Base-by-base conservation (phyloP, 2,113 vertebrate species). In the Pelvicachromis taeniatus region DNA sequence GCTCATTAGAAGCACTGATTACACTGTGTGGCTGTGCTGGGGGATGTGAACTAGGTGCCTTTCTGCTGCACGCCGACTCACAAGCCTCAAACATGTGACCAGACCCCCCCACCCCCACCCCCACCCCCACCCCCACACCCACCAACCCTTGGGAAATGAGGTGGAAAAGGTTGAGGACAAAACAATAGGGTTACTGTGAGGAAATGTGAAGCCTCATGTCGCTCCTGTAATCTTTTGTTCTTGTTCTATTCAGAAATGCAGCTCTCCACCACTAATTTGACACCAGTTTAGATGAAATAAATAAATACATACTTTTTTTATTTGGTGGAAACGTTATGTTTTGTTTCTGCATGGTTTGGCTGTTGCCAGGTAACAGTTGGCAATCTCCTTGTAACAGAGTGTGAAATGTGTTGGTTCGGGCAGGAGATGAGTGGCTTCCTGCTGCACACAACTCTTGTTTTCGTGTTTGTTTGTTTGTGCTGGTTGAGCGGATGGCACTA, bases 281-380 rank as follows among this genome's bases (percentile, higher is more conserved):
- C 50, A 23, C 40, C 75, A 21, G 45, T 56, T n/a, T 33, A 23
- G 16, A 77, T 26, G 19, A 58, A 86, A 77, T 10, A 3, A 21
- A 29, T 77, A 26, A 77, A 80, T 82, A 63, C 52, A 5, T 79
- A 65, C 79, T 70, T 52, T 40, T 33, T 35, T 55, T 42, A 21
- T 45, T 58, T 29, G 26, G 40, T 68, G 33, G 9, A 75, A 12
- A 81, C 58, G n/a, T 14, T 68, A 16, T 10, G 23, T 63, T 82
- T 68, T 84, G 17, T 87, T 88, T 83, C 68, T 68, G 40, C 77
- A 75, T 48, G 26, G 14, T 26, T 87, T 14, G 33, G 53, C 78
- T 81, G 92, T 93, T 92, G 85, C 90, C 42, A 77, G 70, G 92
- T 89, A 87, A 87, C 89, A 56, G 5, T 55, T 58, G n/a, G 77